phyloP scores from a whole-genome alignment of 2,888 invertebrate species.

The Therioaphis trifolii region DNA sequence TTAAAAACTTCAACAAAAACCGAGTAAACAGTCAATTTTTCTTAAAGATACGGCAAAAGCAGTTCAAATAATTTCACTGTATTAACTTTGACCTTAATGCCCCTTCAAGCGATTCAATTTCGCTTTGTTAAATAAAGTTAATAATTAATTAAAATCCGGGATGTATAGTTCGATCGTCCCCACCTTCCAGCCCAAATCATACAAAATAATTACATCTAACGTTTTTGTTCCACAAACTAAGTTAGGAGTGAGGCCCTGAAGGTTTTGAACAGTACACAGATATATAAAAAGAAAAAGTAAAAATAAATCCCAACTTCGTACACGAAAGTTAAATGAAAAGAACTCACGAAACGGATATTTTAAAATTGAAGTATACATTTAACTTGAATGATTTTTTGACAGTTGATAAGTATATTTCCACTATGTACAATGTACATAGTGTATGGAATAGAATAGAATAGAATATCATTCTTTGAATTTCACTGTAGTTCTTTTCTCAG shows the following conservation, averaged over 20 bases:
- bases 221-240: neutral
- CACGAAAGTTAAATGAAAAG: neutral
- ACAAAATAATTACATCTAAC: slow-evolving; percentile 17
- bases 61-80: neutral
- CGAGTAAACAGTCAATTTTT: neutral
- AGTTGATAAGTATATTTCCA: neutral
- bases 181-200: neutral
- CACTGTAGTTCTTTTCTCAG: neutral
- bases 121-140: slow-evolving; percentile 6
- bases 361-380: neutral
- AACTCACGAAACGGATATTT: neutral
- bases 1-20: neutral
- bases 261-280: neutral
- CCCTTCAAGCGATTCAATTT: neutral
- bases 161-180: neutral
- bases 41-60: neutral
- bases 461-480: neutral
- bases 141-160: slow-evolving; percentile 5
- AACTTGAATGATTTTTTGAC: neutral
- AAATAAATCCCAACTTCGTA: neutral
- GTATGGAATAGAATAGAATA: neutral
- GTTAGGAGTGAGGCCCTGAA: neutral
- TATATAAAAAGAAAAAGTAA: neutral
- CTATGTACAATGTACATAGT: neutral
- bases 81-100: neutral